Evolutionary conservation across 2,113 vertebrate species (phyloP).

Genomic region (Rhabdomys dilectus): DNA sequence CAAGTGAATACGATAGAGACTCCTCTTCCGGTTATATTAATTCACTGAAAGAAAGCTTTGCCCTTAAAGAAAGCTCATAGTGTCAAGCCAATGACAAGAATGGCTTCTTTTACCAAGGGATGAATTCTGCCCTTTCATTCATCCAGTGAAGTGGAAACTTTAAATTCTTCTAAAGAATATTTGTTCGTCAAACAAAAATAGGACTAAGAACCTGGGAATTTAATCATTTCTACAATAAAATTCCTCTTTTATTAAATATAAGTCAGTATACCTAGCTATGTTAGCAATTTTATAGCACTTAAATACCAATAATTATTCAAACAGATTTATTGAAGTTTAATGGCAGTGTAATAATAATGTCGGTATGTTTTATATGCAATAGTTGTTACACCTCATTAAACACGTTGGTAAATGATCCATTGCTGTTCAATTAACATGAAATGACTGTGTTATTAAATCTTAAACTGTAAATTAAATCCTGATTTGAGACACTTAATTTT

Average conservation of each 20-base stretch:
- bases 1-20: background rate
- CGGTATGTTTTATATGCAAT: constrained; percentile 85
- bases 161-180: constrained; percentile 38
- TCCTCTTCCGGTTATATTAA: constrained; percentile 57
- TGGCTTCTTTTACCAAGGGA: background rate
- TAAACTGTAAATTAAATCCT: constrained; percentile 86
- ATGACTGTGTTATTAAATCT: constrained; percentile 86
- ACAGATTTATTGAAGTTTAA: constrained; percentile 87
- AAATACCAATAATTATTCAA: constrained; percentile 85
- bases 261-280: constrained; percentile 69
- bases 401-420: constrained; percentile 86
- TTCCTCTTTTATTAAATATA: constrained; percentile 73
- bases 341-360: constrained; percentile 82
- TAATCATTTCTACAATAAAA: constrained; percentile 67
- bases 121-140: constrained; percentile 50
- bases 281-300: constrained; percentile 75
- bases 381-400: constrained; percentile 86
- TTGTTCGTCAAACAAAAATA: constrained; percentile 35
- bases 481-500: constrained; percentile 86
- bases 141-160: background rate
- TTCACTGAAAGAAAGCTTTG: constrained; percentile 25
- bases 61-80: background rate
- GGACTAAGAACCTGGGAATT: constrained; percentile 56
- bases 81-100: constrained; percentile 14
- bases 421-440: constrained; percentile 88